Conservation (phyloP, 2,888 invertebrate genomes). For the Pseudoips prasinana region DNA sequence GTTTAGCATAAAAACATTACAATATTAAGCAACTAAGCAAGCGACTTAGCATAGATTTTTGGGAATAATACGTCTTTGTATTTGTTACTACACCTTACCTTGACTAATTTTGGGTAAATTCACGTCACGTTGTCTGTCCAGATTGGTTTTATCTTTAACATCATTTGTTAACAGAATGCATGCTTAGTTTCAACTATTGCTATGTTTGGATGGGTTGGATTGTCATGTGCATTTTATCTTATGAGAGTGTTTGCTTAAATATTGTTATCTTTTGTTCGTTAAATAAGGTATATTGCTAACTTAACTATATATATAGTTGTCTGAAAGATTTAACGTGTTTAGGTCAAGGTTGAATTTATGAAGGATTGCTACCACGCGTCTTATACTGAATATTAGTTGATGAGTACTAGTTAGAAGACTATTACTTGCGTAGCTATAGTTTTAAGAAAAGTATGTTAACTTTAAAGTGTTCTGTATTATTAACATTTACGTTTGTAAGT, state of each 20-base stretch:
- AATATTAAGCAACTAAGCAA: slow-evolving; percentile 16
- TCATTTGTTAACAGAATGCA: slow-evolving; percentile 17
- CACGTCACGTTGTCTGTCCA: slow-evolving; percentile 18
- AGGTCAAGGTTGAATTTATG: too few species aligned
- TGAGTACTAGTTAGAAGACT: too few species aligned
- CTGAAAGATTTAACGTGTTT: too few species aligned
- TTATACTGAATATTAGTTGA: too few species aligned
- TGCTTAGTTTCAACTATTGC: slow-evolving; percentile 4
- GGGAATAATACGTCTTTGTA: slow-evolving; percentile 24
- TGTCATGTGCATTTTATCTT: slow-evolving; percentile 13
- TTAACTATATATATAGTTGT: neutral
- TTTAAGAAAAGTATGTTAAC: too few species aligned
- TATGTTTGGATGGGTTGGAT: slow-evolving; percentile 11
- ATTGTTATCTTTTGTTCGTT: slow-evolving; percentile 4
- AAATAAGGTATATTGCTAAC: neutral
- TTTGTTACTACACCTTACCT: slow-evolving; percentile 21
- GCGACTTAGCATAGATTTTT: slow-evolving; percentile 26
- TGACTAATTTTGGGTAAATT: slow-evolving; percentile 24
- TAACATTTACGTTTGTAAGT: too few species aligned
- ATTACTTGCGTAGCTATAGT: too few species aligned
- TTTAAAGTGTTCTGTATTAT: too few species aligned
- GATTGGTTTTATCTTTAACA: slow-evolving; percentile 13
- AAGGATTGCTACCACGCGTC: too few species aligned
- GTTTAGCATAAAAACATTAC: slow-evolving; percentile 15
- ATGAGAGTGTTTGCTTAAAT: slow-evolving; percentile 4